phyloP scores from a whole-genome alignment of 2,113 vertebrate genomes.

The Felis chaus region DNA sequence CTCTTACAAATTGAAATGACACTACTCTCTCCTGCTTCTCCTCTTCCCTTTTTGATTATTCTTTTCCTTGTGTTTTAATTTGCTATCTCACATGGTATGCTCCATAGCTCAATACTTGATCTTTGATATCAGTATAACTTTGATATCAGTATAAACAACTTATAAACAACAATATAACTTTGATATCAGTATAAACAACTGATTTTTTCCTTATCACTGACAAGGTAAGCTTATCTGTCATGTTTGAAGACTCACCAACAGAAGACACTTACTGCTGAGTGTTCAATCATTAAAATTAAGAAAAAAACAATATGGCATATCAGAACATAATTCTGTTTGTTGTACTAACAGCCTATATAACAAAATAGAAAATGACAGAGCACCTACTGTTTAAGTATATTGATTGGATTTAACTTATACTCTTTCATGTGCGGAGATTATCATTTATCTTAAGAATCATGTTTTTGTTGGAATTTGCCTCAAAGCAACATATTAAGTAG shows the following conservation, averaged over 20 bases:
- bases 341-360: neutral
- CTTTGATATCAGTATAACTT: neutral
- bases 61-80: neutral
- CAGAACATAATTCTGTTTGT: neutral
- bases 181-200: neutral
- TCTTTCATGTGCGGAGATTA: neutral
- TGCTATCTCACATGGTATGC: neutral
- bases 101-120: neutral
- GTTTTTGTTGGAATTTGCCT: neutral
- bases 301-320: neutral
- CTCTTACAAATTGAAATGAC: neutral
- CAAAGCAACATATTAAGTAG: neutral
- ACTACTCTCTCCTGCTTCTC: neutral
- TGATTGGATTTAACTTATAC: neutral
- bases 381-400: neutral
- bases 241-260: neutral
- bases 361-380: neutral
- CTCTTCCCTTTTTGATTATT: neutral
- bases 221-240: neutral
- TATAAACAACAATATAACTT: too few species aligned
- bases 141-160: too few species aligned
- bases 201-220: neutral
- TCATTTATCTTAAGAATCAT: neutral
- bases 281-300: neutral
- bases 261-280: neutral